These are phyloP conservation scores for Baryphthengus martii DNA, from an alignment of 2,113 vertebrate genomes.

Conservation along the genomic window DNA sequence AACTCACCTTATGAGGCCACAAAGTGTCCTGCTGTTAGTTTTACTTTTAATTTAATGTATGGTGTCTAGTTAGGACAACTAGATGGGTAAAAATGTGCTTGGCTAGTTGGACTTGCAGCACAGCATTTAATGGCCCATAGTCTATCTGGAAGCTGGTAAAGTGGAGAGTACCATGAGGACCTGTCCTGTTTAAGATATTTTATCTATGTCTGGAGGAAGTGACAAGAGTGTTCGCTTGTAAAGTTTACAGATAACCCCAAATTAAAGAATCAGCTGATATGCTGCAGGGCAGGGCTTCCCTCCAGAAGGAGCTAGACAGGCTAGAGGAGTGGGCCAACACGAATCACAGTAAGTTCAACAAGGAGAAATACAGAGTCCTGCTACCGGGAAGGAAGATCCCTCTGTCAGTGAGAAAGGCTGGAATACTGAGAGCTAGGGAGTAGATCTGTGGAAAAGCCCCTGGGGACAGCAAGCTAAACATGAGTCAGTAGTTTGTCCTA, in stretches of 20 bases:
- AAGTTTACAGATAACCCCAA: background rate
- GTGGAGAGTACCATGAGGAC: accelerated
- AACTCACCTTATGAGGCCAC: background rate
- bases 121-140: background rate
- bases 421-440: background rate
- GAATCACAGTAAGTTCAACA: background rate
- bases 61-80: background rate
- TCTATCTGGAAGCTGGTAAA: background rate
- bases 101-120: background rate
- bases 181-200: background rate
- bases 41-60: background rate
- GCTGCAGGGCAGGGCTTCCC: background rate
- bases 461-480: background rate
- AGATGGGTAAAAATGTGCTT: background rate
- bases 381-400: background rate
- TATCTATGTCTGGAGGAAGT: background rate
- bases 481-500: background rate
- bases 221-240: background rate
- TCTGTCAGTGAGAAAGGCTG: background rate
- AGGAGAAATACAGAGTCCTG: background rate
- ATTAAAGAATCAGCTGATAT: background rate
- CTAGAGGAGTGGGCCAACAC: background rate
- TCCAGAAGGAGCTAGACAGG: background rate
- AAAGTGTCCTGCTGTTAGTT: background rate
- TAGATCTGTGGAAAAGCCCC: background rate